Evolutionary conservation across 2,888 invertebrate species (phyloP).

Genomic region (Cyrtodaria siliqua): DNA sequence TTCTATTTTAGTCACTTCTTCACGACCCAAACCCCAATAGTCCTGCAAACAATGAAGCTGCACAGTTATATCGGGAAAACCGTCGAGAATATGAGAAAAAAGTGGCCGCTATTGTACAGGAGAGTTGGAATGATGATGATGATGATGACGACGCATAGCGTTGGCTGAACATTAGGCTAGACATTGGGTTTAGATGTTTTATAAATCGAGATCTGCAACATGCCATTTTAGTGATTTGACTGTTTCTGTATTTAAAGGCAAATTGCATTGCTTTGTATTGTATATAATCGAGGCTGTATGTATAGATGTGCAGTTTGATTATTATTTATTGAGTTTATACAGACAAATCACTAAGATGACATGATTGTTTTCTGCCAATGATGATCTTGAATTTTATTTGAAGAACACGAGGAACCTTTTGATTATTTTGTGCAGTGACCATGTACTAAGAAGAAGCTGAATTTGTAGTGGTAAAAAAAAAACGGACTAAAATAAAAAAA

Average conservation of each 20-base stretch:
- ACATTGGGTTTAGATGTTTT: too few species aligned
- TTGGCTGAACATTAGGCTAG: constrained; percentile 19
- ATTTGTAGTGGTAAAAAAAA: too few species aligned
- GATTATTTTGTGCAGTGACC: constrained; percentile 8
- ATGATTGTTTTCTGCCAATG: constrained; percentile 3
- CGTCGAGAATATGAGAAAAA: constrained; percentile 99
- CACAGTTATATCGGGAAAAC: constrained; percentile 99
- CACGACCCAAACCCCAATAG: constrained; percentile 99
- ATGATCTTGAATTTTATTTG: constrained; percentile 1
- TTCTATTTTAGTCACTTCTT: constrained; percentile 94
- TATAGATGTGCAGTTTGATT: too few species aligned
- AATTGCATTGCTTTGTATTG: too few species aligned
- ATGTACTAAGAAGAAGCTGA: not conserved
- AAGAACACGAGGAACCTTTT: not conserved
- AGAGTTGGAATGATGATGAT: constrained; percentile 91
- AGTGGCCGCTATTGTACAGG: constrained; percentile 99
- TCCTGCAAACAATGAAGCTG: constrained; percentile 99
- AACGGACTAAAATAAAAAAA: too few species aligned
- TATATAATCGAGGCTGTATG: too few species aligned
- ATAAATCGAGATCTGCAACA: constrained; percentile 2
- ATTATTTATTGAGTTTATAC: not conserved
- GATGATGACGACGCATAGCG: constrained; percentile 77
- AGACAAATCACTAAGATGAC: not conserved
- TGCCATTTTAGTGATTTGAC: not conserved
- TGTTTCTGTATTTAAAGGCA: too few species aligned